Conservation (phyloP, 2,113 vertebrate genomes). For the Meleagris gallopavo region DNA sequence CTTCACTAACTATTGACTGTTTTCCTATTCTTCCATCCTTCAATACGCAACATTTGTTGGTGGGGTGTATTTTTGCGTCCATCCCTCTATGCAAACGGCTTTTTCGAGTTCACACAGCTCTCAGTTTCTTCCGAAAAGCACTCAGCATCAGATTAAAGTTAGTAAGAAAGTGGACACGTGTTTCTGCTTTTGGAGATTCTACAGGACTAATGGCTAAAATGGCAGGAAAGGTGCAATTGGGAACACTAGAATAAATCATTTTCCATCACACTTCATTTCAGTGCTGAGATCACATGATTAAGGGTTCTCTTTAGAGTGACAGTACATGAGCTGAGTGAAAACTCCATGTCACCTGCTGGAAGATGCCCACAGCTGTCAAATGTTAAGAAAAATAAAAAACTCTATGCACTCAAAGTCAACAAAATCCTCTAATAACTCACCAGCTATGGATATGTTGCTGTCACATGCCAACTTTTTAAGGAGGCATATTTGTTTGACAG, state of each 20-base stretch:
- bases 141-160: neutral
- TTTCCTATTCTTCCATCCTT: neutral
- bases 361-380: neutral
- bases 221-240: neutral
- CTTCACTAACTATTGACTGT: neutral
- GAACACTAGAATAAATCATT: neutral
- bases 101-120: neutral
- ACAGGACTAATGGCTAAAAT: neutral
- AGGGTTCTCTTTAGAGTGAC: neutral
- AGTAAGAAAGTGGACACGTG: neutral
- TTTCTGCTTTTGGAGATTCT: neutral
- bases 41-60: neutral
- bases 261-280: slow-evolving; percentile 8
- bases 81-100: neutral
- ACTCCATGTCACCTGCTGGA: slow-evolving; percentile 1
- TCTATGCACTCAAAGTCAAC: neutral
- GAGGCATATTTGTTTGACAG: neutral
- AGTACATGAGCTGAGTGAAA: neutral
- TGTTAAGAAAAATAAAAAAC: neutral
- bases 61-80: accelerated
- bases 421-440: neutral
- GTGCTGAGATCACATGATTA: neutral
- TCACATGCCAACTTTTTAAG: slow-evolving; percentile 2
- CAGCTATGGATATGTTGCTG: neutral
- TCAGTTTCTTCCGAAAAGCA: neutral